Percentiles rank a stretch among this genome's conserved stretches.
Conservation (phyloP, 2,113 vertebrate species). For the Carassius carassius region DNA sequence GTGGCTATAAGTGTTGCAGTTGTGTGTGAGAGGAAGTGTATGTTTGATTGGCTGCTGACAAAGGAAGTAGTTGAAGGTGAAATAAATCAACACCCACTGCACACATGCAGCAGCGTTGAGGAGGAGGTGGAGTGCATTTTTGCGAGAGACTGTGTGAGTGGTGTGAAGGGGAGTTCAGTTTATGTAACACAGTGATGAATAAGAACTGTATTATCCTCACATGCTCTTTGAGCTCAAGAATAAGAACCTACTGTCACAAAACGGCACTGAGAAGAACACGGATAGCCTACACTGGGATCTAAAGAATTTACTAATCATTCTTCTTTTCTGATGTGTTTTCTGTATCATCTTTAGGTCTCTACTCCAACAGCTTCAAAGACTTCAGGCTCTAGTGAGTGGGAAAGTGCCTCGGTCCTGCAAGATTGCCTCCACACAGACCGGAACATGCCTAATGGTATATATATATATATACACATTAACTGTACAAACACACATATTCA, state of each 20-base stretch:
- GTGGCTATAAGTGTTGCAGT: background rate
- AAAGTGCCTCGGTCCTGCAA: conserved; percentile 88
- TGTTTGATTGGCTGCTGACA: background rate
- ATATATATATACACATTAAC: background rate
- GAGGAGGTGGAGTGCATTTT: background rate
- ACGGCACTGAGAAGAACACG: background rate
- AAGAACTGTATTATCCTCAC: conserved; percentile 14
- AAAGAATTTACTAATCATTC: conserved; percentile 12
- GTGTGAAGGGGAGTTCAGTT: conserved; percentile 25
- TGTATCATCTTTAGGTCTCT: conserved; percentile 75
- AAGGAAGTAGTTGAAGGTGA: background rate
- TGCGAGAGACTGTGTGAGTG: conserved; percentile 19
- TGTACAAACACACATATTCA: background rate
- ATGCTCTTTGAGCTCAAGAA: conserved; percentile 14
- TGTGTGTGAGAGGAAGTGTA: background rate
- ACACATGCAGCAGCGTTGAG: background rate
- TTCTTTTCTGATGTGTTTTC: conserved; percentile 1
- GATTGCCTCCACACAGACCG: conserved; percentile 88
- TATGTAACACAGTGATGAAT: conserved; percentile 10
- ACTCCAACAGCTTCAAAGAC: conserved; percentile 90
- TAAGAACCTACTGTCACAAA: conserved; percentile 22
- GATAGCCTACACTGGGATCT: background rate
- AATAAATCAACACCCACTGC: conserved; percentile 11
- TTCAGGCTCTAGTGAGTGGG: conserved; percentile 84
- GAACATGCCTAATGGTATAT: conserved; percentile 72